Evolutionary conservation across 1,140 invertebrate genomes (phyloP), one percentile per base, ranked within the genome.

Genomic region (Laodelphax striatellus): DNA sequence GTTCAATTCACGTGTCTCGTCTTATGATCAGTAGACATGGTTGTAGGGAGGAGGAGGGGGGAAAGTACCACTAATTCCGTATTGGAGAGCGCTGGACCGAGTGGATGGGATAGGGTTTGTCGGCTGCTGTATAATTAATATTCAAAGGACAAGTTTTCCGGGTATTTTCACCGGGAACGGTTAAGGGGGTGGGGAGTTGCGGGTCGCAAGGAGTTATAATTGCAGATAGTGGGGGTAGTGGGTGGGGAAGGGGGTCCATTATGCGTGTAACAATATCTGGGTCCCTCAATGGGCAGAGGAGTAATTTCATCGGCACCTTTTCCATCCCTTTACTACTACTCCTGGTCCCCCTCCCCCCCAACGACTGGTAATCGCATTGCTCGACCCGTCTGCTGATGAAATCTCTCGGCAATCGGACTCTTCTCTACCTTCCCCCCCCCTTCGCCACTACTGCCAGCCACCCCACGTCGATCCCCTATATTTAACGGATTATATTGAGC

Each of bases 401-500:
- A 50, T 50, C 46, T 50, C 46, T 22, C 46, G 46, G 46, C 46
- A 50, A 50, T 50, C 21, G 46, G 46, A 50, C 46, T 17, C 46
- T 38, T 38, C 46, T 17, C 46, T 11, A 4, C 4, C 43, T 13
- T 13, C 43, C 43, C 5, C 11, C 11, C 19, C 6, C 43, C 13
- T 6, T 46, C 16, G 6, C 16, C 2, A 19, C 21, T 17, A 9
- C n/a, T 6, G 16, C 46, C 46, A 8, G 6, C 46, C 16, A 17
- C 46, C 46, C 46, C 21, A 19, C 46, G 21, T 50, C 46, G 16
- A 17, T 22, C 46, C 21, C 16, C 46, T 22, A 50, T 50, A 50
- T 50, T 50, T 50, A 50, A 50, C 46, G 46, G 46, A 50, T 50
- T 50, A 50, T 50, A 50, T 50, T 50, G 46, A 50, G 46, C 46